Base-by-base conservation (phyloP, 2,113 vertebrate genomes). In the Gymnocephalus cernua region DNA sequence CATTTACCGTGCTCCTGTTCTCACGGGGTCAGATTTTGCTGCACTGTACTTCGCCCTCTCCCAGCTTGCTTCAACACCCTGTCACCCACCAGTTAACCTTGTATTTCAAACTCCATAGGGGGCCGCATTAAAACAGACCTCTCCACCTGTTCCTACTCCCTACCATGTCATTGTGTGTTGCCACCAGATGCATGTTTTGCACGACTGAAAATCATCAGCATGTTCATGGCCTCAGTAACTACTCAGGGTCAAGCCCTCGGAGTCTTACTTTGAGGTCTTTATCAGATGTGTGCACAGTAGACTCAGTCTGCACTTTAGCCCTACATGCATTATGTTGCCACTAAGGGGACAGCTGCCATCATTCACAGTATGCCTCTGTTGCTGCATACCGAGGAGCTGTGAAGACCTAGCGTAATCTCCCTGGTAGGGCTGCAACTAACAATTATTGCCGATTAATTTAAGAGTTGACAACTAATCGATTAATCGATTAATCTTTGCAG, bases 11-110 rank as follows among this genome's bases (percentile, higher is more conserved):
- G 72, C 83, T 85, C 82, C 74, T 71, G 75, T 77, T 45, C 91
- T 92, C 91, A 93, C 89, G 78, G 85, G 87, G 84, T 93, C 89
- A 88, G 65, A 88, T 91, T 41, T 41, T 87, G 15, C 89, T 89
- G 41, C 66, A 29, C 72, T 15, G 73, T 19, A 18, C 53, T 75
- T 74, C 23, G 13, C 82, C 56, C 74, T 62, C 87, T 74, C 83
- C 54, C 48, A 15, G 73, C 71, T 72, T 53, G 79, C 85, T 84
- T 93, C 89, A 91, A 84, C 93, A 84, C 87, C 86, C 63, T 78
- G 89, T 92, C 88, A 83, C 35, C 74, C 79, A 73, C 72, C 82
- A 79, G 69, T 93, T 91, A 90, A 92, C 85, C 81, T 80, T 89
- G 84, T 80, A 78, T 78, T 91, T 80, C 64, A 45, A 85, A 85